Conservation (phyloP, 2,888 invertebrate genomes). For the Orthonevra nobilis region DNA sequence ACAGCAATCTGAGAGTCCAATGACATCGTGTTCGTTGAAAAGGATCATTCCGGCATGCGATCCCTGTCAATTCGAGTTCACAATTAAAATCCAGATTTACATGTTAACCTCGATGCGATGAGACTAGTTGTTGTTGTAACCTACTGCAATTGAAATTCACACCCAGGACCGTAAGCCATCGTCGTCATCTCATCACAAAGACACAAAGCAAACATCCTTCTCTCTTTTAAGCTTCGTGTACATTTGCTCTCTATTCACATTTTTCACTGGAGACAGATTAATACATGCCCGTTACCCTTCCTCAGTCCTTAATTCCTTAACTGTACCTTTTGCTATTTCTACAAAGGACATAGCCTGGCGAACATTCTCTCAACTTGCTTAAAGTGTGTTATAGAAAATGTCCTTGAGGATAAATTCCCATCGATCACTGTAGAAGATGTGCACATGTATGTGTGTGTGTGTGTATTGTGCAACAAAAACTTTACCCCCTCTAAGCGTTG, state of each 20-base stretch:
- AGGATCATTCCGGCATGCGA: no score
- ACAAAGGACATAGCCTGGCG: constrained; percentile 13
- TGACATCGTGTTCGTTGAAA: no score
- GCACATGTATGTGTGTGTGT: background rate
- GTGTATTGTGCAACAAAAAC: constrained; percentile 17
- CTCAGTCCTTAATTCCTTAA: background rate
- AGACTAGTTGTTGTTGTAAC: no score
- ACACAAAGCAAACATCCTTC: constrained; percentile 20
- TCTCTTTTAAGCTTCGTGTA: constrained; percentile 5
- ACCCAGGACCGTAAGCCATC: no score
- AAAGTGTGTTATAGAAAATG: constrained; percentile 39
- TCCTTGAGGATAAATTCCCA: constrained; percentile 45
- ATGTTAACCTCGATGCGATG: no score
- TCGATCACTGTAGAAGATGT: constrained; percentile 44
- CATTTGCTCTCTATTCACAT: constrained; percentile 35
- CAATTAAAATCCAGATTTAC: no score
- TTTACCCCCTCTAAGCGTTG: background rate
- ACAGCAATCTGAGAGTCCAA: no score
- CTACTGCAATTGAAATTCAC: no score
- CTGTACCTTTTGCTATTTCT: background rate
- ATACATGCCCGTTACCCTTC: constrained; percentile 3
- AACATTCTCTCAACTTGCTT: constrained; percentile 48
- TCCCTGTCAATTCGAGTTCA: no score
- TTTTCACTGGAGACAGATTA: constrained; percentile 40
- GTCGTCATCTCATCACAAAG: background rate